Conservation (phyloP, 2,888 invertebrate genomes). For the Melinaea menophilus region DNA sequence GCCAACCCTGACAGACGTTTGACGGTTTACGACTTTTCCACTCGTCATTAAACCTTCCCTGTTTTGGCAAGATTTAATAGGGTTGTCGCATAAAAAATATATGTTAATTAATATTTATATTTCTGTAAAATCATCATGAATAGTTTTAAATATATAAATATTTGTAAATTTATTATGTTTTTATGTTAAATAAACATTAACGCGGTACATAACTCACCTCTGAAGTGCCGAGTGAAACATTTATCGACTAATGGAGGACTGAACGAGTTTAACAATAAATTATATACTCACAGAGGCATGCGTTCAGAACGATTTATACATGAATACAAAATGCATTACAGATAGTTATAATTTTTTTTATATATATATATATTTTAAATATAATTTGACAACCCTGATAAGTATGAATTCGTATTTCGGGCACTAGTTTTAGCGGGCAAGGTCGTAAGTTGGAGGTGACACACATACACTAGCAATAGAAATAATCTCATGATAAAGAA, state of each 20-base stretch:
- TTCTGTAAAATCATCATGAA: too few species aligned
- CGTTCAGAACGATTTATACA: too few species aligned
- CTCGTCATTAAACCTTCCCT: slow-evolving; percentile 70
- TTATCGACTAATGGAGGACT: too few species aligned
- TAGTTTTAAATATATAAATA: too few species aligned
- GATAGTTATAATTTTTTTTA: neutral
- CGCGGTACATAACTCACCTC: too few species aligned
- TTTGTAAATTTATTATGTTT: too few species aligned
- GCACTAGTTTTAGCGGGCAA: slow-evolving; percentile 61
- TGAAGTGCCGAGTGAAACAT: too few species aligned
- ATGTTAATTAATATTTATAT: neutral
- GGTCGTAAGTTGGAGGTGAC: slow-evolving; percentile 42
- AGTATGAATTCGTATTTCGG: slow-evolving; percentile 57
- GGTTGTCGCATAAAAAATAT: slow-evolving; percentile 44
- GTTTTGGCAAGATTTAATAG: slow-evolving; percentile 55
- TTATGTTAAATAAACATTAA: too few species aligned
- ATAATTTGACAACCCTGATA: slow-evolving; percentile 50
- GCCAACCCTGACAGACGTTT: slow-evolving; percentile 61
- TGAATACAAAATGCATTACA: too few species aligned
- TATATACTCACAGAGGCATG: too few species aligned
- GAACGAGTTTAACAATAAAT: too few species aligned
- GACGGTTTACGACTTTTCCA: slow-evolving; percentile 66
- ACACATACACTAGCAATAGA: neutral
- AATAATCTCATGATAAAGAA: neutral
- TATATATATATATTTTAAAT: neutral